These are phyloP conservation scores for Furcula furcula DNA, from an alignment of 2,888 invertebrate genomes.

Conservation along the genomic window DNA sequence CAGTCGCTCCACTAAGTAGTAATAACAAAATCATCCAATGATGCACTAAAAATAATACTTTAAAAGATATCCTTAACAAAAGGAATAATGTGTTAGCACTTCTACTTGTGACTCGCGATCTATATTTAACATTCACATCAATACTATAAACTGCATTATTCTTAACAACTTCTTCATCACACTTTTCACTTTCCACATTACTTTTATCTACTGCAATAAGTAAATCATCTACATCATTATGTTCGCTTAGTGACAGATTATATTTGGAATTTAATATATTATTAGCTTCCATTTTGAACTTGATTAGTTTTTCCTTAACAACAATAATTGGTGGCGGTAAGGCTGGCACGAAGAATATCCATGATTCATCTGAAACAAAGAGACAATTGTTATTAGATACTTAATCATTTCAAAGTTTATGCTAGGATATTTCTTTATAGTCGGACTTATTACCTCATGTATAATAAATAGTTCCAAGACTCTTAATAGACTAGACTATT, in stretches of 20 bases:
- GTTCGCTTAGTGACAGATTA: background rate
- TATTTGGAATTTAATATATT: slow-evolving; percentile 6
- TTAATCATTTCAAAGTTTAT: too few species aligned
- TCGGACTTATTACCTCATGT: too few species aligned
- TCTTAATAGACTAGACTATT: too few species aligned
- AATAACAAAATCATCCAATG: slow-evolving; percentile 45
- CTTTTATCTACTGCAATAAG: slow-evolving; percentile 5
- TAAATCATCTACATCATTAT: slow-evolving; percentile 6
- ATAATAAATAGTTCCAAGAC: too few species aligned
- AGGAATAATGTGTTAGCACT: slow-evolving; percentile 65
- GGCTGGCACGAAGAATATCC: slow-evolving; percentile 2
- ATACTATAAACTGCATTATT: too few species aligned
- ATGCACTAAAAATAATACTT: slow-evolving; percentile 31
- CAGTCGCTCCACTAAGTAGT: slow-evolving; percentile 46
- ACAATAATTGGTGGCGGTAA: too few species aligned
- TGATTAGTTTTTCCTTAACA: too few species aligned
- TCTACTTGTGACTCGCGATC: slow-evolving; percentile 56
- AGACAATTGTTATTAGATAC: too few species aligned
- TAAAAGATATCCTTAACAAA: slow-evolving; percentile 56
- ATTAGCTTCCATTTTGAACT: slow-evolving; percentile 18
- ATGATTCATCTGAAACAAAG: slow-evolving; percentile 27
- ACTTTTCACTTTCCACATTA: slow-evolving; percentile 7
- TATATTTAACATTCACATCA: slow-evolving; percentile 15
- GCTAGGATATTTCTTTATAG: too few species aligned
- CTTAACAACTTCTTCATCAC: slow-evolving; percentile 7